Percentiles rank a stretch among this genome's conserved stretches.
Evolutionary conservation across 2,113 vertebrate genomes (phyloP).

Genomic region (Saccopteryx bilineata): DNA sequence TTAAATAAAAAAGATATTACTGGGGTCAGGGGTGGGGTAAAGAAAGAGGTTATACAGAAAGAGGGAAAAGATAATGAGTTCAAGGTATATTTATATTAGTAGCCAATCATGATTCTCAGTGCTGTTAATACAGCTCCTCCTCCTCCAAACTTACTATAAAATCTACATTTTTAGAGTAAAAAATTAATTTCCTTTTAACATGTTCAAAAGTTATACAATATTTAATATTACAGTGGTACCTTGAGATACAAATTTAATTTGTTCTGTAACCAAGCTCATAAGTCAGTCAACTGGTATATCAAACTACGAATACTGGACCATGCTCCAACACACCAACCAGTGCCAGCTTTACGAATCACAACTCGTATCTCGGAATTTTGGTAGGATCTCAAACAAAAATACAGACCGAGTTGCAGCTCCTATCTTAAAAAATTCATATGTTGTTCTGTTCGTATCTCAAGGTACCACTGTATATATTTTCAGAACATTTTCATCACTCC

Average conservation of each 20-base stretch:
- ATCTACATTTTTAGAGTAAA: background rate
- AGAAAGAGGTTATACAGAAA: background rate
- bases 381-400: too few relatives aligned
- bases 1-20: background rate
- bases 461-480: background rate
- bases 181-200: background rate
- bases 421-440: too few relatives aligned
- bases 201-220: background rate
- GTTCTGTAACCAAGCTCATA: too few relatives aligned
- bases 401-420: too few relatives aligned
- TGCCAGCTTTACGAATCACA: too few relatives aligned
- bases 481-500: background rate
- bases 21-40: background rate
- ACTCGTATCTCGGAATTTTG: too few relatives aligned
- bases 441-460: too few relatives aligned
- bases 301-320: too few relatives aligned
- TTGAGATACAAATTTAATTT: too few relatives aligned
- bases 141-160: conserved; percentile 22
- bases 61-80: background rate
- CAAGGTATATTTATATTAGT: background rate
- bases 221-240: background rate
- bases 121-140: background rate
- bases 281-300: too few relatives aligned
- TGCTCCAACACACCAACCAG: too few relatives aligned
- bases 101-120: background rate